Conservation (phyloP, 2,113 vertebrate genomes). For the Gadus macrocephalus region DNA sequence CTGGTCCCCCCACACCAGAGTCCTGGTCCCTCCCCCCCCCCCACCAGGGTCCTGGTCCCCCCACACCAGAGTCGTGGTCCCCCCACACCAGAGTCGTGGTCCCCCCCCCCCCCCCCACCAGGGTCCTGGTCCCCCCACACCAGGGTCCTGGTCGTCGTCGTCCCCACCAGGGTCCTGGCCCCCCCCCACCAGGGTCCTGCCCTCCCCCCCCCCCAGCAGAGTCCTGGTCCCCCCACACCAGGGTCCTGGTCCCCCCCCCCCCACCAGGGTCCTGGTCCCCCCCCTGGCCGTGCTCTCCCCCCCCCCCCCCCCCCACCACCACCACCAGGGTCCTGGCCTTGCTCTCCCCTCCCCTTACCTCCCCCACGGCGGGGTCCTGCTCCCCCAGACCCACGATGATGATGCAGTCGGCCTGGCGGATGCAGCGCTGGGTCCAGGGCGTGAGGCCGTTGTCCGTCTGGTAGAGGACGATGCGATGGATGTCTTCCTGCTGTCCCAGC, state of each 20-base stretch:
- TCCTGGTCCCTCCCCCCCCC: too few species aligned
- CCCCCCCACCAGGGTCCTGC: too few species aligned
- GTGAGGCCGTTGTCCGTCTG: slow-evolving; percentile 88
- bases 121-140: slow-evolving; percentile 1
- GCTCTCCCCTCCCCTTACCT: slow-evolving; percentile 70
- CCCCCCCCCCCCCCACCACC: background rate
- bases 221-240: too few species aligned
- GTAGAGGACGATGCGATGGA: slow-evolving; percentile 93
- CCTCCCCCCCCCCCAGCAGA: too few species aligned
- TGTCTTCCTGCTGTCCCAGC: slow-evolving; percentile 95
- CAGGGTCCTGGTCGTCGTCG: background rate
- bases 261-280: background rate
- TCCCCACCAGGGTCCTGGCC: too few species aligned
- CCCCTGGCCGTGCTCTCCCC: background rate
- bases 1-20: slow-evolving; percentile 10
- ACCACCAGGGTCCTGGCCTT: too few species aligned
- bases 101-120: background rate
- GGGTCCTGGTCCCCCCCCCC: background rate
- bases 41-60: too few species aligned
- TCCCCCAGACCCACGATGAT: slow-evolving; percentile 93
- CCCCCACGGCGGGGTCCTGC: slow-evolving; percentile 86
- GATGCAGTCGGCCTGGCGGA: slow-evolving; percentile 93
- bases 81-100: background rate
- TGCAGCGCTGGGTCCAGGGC: slow-evolving; percentile 93
- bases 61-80: too few species aligned